Base-by-base conservation (phyloP, 2,888 invertebrate species). In the Asteroscopus sphinx region DNA sequence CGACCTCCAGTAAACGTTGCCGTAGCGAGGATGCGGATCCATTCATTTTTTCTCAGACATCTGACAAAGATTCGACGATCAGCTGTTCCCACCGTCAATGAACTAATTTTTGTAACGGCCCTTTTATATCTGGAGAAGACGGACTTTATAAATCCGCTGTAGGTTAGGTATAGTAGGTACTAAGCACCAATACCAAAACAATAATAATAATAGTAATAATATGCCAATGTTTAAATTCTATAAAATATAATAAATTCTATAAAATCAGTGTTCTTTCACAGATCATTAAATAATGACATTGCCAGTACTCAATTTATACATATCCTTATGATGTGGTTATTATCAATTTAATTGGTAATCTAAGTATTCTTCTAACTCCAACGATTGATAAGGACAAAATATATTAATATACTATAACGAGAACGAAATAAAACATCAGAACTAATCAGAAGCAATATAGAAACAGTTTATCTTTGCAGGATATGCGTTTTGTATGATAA, bases 1-100 rank as follows among this genome's bases (percentile, higher is more conserved):
- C 80, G 79, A 80, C 83, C 83, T 83, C 83, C 74, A 83, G 59
- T 42, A 45, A 58, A 77, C 67, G 64, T 72, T 65, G 67, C 62
- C 70, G 71, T 58, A 52, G 54, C 64, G 62, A 71, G 61, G 68
- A 74, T 73, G 58, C 61, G 48, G 58, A 64, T 51, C 67, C 69
- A 73, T 75, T 76, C 66, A 73, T 65, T 36, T 60, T 68, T 77
- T 76, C 78, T 65, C 75, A 77, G 63, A 60, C 65, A 47, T 60
- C 54, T 61, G 49, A 66, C 61, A 65, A 67, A 66, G 65, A 54
- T 55, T 63, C 49, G 32, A 63, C 61, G 65, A 79, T 80, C 80
- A 82, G 79, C 82, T 81, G 82, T 77, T 76, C 48, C 16, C 15
- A 13, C 35, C 48, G 49, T 57, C 40, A 47, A 41, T 41, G 49